Evolutionary conservation across 2,797 vertebrate genomes (phyloP).

Genomic region (Linurgus olivaceus): DNA sequence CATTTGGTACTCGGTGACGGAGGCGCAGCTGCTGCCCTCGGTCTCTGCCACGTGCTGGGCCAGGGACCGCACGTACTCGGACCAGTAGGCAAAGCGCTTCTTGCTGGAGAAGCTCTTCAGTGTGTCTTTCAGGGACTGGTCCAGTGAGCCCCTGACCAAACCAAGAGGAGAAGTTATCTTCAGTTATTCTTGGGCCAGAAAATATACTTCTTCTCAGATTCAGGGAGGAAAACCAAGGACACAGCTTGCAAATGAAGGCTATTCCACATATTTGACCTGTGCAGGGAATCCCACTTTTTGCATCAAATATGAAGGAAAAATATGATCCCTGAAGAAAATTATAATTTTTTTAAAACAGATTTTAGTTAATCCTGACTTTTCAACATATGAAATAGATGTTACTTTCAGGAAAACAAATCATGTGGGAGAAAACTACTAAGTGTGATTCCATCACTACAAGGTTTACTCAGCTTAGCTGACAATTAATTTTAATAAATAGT

Average conservation of each 20-base stretch:
- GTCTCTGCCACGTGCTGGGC: slow-evolving; percentile 85
- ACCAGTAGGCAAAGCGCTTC: slow-evolving; percentile 94
- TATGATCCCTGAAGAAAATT: neutral
- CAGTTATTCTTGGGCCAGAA: neutral
- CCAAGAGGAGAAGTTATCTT: slow-evolving; percentile 24
- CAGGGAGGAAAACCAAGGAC: neutral
- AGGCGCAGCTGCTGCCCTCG: slow-evolving; percentile 83
- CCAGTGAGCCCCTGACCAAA: slow-evolving; percentile 87
- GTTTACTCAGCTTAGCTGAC: neutral
- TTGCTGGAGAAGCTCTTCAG: slow-evolving; percentile 89
- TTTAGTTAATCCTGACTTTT: neutral
- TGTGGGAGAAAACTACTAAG: neutral
- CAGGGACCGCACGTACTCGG: slow-evolving; percentile 88
- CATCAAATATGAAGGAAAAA: neutral
- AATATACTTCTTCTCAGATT: neutral
- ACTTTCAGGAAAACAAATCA: neutral
- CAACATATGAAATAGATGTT: neutral
- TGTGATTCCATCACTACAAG: neutral
- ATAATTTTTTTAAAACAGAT: fast-evolving
- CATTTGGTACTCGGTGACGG: slow-evolving; percentile 88
- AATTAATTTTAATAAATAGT: neutral
- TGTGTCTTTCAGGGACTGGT: slow-evolving; percentile 89
- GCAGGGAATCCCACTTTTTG: slow-evolving; percentile 16
- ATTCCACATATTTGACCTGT: neutral
- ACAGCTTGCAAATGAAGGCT: slow-evolving; percentile 7